Conservation (phyloP, 1,140 invertebrate genomes). For the Nephotettix cincticeps region DNA sequence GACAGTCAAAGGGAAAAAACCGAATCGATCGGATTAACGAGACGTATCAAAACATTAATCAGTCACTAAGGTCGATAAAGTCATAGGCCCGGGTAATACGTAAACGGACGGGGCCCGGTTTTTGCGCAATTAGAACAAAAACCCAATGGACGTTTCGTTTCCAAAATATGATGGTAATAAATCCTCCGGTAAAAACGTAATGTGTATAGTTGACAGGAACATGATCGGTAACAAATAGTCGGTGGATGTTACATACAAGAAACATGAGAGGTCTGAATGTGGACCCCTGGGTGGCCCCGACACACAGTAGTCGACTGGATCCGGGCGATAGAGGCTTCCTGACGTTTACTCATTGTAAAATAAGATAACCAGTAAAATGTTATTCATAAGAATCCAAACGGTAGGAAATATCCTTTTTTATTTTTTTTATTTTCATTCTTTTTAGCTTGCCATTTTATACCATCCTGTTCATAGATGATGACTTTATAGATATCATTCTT, state of each 20-base stretch:
- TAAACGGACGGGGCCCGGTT: neutral
- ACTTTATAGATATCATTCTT: too few relatives aligned
- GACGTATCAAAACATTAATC: neutral
- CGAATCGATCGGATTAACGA: slow-evolving; percentile 1
- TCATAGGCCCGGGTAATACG: neutral
- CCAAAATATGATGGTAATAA: slow-evolving; percentile 23
- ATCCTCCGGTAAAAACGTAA: slow-evolving; percentile 2
- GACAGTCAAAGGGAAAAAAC: neutral
- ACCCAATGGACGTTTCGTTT: neutral
- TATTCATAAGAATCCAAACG: too few relatives aligned
- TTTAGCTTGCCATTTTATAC: too few relatives aligned
- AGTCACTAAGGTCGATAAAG: slow-evolving; percentile 7
- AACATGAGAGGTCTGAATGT: neutral
- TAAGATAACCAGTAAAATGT: too few relatives aligned
- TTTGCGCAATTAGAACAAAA: slow-evolving; percentile 1
- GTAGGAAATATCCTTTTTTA: too few relatives aligned
- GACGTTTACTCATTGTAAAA: too few relatives aligned
- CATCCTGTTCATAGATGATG: too few relatives aligned
- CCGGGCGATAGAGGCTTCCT: too few relatives aligned
- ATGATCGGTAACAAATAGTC: slow-evolving; percentile 5
- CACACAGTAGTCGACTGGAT: too few relatives aligned
- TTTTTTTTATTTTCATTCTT: too few relatives aligned
- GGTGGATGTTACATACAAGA: neutral
- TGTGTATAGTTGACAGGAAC: slow-evolving; percentile 1
- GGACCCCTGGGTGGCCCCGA: too few relatives aligned